phyloP scores from a whole-genome alignment of 2,797 vertebrate species.

The Hippoglossus hippoglossus region DNA sequence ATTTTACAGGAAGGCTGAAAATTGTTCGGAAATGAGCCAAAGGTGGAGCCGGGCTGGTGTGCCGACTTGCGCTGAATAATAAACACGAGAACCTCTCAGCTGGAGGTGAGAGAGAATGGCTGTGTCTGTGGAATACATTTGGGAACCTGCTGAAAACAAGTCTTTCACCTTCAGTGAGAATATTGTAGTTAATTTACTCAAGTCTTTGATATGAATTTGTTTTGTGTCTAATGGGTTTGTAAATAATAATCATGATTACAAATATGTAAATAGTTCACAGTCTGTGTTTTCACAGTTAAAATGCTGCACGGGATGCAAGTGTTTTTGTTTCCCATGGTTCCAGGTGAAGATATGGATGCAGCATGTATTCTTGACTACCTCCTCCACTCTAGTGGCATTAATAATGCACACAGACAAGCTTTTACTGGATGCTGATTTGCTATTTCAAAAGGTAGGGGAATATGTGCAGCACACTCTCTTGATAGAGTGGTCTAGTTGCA shows the following conservation, averaged over 20 bases:
- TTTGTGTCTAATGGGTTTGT: not conserved
- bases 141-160: constrained; percentile 33
- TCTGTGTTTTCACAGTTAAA: not conserved
- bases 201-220: constrained; percentile 1
- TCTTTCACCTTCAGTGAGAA: constrained; percentile 20
- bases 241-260: not conserved
- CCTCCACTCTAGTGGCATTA: constrained; percentile 69
- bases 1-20: constrained; percentile 81
- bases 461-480: constrained; percentile 54
- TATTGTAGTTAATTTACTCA: not conserved
- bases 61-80: constrained; percentile 65
- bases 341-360: constrained; percentile 45
- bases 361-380: constrained; percentile 41
- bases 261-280: not conserved
- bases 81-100: constrained; percentile 56
- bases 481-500: constrained; percentile 40
- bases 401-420: constrained; percentile 78
- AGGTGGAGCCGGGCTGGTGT: constrained; percentile 70
- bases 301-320: not conserved
- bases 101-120: constrained; percentile 55
- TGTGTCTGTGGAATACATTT: constrained; percentile 46
- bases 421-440: constrained; percentile 73
- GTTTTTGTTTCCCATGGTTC: constrained; percentile 18
- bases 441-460: constrained; percentile 65
- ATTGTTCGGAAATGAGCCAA: constrained; percentile 80